Evolutionary conservation across 2,797 vertebrate species (phyloP).

Genomic region (Pagetopsis macropterus): DNA sequence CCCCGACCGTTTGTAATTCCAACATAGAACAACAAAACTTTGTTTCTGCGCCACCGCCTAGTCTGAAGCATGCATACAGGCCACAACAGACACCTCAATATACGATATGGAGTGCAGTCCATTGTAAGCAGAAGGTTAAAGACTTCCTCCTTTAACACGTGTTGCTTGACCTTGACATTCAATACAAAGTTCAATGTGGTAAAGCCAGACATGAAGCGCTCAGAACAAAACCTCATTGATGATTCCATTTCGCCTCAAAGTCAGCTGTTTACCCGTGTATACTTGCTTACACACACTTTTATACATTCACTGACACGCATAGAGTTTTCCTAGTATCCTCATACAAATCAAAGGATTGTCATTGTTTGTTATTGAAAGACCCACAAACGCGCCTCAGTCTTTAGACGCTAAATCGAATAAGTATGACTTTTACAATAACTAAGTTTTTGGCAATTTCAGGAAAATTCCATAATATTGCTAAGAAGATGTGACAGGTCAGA

Average conservation of each 20-base stretch:
- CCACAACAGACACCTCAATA: conserved; percentile 58
- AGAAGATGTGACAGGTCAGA: conserved; percentile 30
- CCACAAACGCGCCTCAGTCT: not conserved
- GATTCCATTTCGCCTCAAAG: not conserved
- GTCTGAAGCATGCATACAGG: conserved; percentile 54
- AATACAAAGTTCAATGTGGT: conserved; percentile 6
- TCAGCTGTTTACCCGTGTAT: not conserved
- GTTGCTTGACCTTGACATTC: conserved; percentile 20
- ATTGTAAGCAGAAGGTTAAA: conserved; percentile 25
- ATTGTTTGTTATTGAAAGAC: conserved; percentile 34
- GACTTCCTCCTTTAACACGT: conserved; percentile 23
- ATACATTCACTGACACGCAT: not conserved
- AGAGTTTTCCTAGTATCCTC: not conserved
- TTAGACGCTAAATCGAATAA: conserved; percentile 28
- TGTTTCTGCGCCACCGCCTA: conserved; percentile 45
- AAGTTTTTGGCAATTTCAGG: conserved; percentile 12
- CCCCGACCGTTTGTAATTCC: conserved; percentile 33
- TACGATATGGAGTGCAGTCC: conserved; percentile 39
- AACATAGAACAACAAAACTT: conserved; percentile 49
- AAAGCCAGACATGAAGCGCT: conserved; percentile 8
- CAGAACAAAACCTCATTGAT: not conserved
- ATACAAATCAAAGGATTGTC: not conserved
- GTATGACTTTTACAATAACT: conserved; percentile 1
- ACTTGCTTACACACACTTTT: not conserved
- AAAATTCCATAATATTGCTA: conserved; percentile 12